Evolutionary conservation across 2,113 vertebrate genomes (phyloP).

Genomic region (Sphaerodactylus townsendi): DNA sequence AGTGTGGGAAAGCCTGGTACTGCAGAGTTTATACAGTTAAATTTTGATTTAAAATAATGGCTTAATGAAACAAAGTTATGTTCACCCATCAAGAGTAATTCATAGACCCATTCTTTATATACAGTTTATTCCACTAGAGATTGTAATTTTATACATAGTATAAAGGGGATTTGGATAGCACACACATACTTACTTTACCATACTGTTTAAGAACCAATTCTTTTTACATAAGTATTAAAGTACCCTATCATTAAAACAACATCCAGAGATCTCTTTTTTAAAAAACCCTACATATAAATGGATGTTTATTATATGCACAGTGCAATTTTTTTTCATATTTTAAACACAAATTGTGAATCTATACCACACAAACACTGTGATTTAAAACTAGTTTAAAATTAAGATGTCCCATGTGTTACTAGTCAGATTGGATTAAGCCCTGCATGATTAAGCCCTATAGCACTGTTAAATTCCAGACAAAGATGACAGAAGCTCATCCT

Average conservation of each 20-base stretch:
- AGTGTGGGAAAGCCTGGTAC: background rate
- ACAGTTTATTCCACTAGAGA: constrained; percentile 81
- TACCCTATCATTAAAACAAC: constrained; percentile 76
- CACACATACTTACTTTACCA: constrained; percentile 69
- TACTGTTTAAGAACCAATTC: constrained; percentile 70
- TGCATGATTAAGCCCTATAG: constrained; percentile 46
- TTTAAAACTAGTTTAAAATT: constrained; percentile 65
- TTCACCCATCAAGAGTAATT: constrained; percentile 22
- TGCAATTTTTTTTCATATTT: constrained; percentile 64
- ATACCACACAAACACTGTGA: constrained; percentile 68
- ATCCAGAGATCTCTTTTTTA: constrained; percentile 51
- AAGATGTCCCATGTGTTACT: constrained; percentile 38
- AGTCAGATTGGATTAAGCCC: constrained; percentile 42
- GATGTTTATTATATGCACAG: constrained; percentile 73
- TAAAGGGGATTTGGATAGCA: constrained; percentile 74
- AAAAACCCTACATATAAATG: constrained; percentile 68
- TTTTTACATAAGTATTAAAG: constrained; percentile 71
- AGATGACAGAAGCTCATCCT: constrained; percentile 63
- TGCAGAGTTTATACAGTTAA: background rate
- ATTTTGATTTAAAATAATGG: background rate
- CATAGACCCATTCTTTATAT: constrained; percentile 64
- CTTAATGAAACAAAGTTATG: constrained; percentile 7
- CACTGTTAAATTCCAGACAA: constrained; percentile 52
- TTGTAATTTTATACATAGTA: constrained; percentile 79
- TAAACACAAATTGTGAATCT: constrained; percentile 69